Base-by-base conservation (phyloP, 2,113 vertebrate genomes). In the Elgaria multicarinata region DNA sequence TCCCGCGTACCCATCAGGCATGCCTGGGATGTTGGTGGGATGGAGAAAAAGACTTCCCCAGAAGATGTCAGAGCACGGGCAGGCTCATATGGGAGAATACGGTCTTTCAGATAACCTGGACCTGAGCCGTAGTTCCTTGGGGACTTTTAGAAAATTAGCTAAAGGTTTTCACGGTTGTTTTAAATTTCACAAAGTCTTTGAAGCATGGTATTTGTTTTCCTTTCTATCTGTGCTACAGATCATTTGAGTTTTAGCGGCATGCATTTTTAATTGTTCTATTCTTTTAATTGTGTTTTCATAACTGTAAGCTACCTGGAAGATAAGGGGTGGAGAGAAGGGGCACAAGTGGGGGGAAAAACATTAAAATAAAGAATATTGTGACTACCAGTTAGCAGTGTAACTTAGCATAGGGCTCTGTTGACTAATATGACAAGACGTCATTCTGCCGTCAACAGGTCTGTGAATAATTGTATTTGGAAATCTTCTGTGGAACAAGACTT, bases 341-440 rank as follows among this genome's bases (percentile, higher is more conserved):
- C 16, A 26, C 81, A 28, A 67, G 6, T 42, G 13, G 71, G n/a
- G n/a, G 24, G 39, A 82, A 26, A 33, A 82, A 39, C 22, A 2
- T 20, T 75, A 87, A 85, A 90, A 7, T 0, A 8, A 58, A 7
- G 44, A 28, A 78, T 79, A 74, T 85, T 7, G 77, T 83, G 80
- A 88, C 55, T 0, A 53, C 13, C 20, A 0, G 0, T 72, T 89
- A 42, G 64, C 1, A 0, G 81, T 58, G 12, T 1, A 28, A 64
- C 83, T 87, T 18, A 0, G 69, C 20, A n/a, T 71, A 85, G 33
- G n/a, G 16, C 79, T 89, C 89, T 84, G 80, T 62, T 92, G 58
- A 86, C 67, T 39, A 0, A 83, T 4, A 62, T 12, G 66, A 5
- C 2, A 74, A 58, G 67, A 24, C 28, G 81, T 28, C 0, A 0